A percentile compares a stretch with the other conserved stretches of the same genome.
These are phyloP conservation scores for Microtus montanus DNA, from an alignment of 2,113 vertebrate species.

Conservation along the genomic window DNA sequence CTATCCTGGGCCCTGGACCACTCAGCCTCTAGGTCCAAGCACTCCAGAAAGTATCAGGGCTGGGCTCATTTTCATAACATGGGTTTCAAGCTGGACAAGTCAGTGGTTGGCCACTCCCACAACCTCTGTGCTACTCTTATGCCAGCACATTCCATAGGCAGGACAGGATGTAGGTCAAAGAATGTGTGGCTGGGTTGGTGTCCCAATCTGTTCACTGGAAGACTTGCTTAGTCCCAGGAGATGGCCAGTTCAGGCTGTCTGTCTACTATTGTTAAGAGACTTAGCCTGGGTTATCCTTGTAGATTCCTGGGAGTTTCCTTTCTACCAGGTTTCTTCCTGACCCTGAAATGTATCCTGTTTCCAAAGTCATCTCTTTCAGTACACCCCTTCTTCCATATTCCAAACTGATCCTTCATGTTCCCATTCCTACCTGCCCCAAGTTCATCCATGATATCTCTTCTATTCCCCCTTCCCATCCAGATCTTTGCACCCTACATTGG, in stretches of 20 bases:
- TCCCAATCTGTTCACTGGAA: neutral
- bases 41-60: neutral
- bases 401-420: too few species aligned
- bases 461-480: neutral
- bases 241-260: neutral
- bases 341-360: neutral
- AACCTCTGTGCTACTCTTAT: too few species aligned
- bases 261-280: neutral
- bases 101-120: too few species aligned
- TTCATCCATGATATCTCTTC: neutral
- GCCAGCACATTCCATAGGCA: too few species aligned
- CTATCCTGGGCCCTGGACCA: neutral
- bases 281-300: neutral
- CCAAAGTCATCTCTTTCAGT: neutral
- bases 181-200: neutral
- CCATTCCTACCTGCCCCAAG: neutral
- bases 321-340: neutral
- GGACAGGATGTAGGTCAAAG: neutral
- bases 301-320: neutral
- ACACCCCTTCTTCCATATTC: too few species aligned
- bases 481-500: neutral
- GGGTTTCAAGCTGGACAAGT: too few species aligned
- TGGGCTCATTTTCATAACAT: neutral
- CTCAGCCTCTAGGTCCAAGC: too few species aligned
- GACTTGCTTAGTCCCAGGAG: neutral